These are phyloP conservation scores for Geodia barretti DNA, from an alignment of 37 sponge, comb jelly and placozoan species.

Conservation along the genomic window DNA sequence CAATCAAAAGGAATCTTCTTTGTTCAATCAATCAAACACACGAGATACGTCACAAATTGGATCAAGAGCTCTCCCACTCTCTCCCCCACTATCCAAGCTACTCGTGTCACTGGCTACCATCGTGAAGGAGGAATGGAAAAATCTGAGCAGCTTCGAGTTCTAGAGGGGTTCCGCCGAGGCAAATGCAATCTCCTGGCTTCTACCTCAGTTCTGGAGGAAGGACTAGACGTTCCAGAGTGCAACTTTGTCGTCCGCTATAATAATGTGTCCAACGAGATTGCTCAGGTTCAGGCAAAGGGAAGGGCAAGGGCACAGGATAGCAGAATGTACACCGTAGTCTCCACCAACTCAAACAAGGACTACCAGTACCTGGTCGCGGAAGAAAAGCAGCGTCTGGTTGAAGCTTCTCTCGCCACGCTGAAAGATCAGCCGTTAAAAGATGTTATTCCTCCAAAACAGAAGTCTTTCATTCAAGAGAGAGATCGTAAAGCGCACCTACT, in stretches of 20 bases:
- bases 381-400: constrained; percentile 28
- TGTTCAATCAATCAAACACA: constrained; percentile 53
- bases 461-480: neutral
- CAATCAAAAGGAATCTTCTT: constrained; percentile 48
- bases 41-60: constrained; percentile 43
- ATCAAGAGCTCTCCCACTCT: constrained; percentile 7
- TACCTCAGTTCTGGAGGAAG: constrained; percentile 79
- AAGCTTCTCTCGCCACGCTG: neutral
- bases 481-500: neutral
- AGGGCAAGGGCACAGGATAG: constrained; percentile 60
- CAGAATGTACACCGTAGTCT: constrained; percentile 45
- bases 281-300: constrained; percentile 71
- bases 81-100: neutral
- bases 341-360: constrained; percentile 16
- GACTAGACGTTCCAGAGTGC: constrained; percentile 74
- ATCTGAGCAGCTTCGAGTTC: constrained; percentile 43
- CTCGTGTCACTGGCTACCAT: neutral
- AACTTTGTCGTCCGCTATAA: constrained; percentile 75
- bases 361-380: constrained; percentile 37
- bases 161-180: constrained; percentile 41
- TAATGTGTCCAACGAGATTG: constrained; percentile 60
- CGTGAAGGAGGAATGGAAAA: constrained; percentile 48
- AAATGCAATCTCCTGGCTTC: constrained; percentile 61
- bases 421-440: neutral
- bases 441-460: neutral